Conservation (phyloP, 2,113 vertebrate genomes). For the Sceloporus undulatus region DNA sequence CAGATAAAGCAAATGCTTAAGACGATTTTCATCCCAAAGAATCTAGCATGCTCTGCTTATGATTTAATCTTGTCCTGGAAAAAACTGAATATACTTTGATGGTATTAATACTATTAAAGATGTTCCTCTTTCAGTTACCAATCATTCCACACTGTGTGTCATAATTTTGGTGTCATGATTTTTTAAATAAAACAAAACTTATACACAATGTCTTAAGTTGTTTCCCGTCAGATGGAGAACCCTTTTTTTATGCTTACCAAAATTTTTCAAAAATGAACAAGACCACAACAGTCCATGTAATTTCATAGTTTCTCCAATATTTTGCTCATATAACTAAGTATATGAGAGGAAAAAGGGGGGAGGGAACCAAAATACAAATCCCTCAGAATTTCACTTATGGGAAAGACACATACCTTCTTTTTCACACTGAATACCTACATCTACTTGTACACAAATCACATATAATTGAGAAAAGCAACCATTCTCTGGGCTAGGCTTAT, state of each 20-base stretch:
- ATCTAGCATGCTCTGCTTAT: conserved; percentile 65
- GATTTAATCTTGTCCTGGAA: conserved; percentile 60
- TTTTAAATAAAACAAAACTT: conserved; percentile 5
- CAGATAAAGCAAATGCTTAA: conserved; percentile 78
- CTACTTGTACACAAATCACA: background rate
- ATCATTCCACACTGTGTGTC: conserved; percentile 55
- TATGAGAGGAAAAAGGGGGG: background rate
- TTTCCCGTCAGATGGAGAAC: conserved; percentile 34
- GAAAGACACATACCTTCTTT: background rate
- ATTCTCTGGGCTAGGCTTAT: background rate
- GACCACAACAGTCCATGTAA: conserved; percentile 27
- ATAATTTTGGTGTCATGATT: conserved; percentile 37
- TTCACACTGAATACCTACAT: conserved; percentile 28
- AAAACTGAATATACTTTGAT: conserved; percentile 65
- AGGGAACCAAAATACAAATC: conserved; percentile 22
- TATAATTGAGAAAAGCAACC: background rate
- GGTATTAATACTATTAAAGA: conserved; percentile 62
- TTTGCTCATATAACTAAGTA: conserved; percentile 42
- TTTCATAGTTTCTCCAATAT: conserved; percentile 18
- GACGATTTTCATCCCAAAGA: conserved; percentile 68
- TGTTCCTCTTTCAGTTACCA: conserved; percentile 39
- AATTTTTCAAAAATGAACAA: conserved; percentile 29
- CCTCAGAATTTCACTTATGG: background rate
- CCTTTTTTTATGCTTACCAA: conserved; percentile 48
- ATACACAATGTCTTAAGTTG: conserved; percentile 31